A percentile compares a stretch with the other conserved stretches of the same genome.
These are phyloP conservation scores for Magallana gigas DNA, from an alignment of 1,140 invertebrate genomes.

Conservation along the genomic window DNA sequence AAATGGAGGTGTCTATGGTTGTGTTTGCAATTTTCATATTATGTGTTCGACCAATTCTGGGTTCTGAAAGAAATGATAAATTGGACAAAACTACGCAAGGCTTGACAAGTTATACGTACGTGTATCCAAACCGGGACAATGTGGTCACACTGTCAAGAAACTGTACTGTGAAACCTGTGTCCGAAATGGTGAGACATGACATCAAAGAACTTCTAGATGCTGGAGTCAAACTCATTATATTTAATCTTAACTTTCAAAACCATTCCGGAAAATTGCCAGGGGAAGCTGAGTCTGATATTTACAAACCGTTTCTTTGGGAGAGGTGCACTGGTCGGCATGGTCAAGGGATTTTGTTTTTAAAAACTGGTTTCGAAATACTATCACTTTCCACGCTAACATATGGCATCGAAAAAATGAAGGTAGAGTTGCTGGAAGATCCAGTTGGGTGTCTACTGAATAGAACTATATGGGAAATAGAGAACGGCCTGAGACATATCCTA, in stretches of 20 bases:
- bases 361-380: slow-evolving; percentile 65
- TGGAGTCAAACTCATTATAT: not conserved
- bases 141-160: not conserved
- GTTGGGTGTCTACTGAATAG: slow-evolving; percentile 49
- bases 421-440: slow-evolving; percentile 37
- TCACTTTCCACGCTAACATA: slow-evolving; percentile 59
- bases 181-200: not conserved
- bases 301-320: slow-evolving; percentile 45
- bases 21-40: not conserved
- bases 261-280: not conserved
- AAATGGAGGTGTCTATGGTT: not conserved
- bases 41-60: not conserved
- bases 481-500: slow-evolving; percentile 50
- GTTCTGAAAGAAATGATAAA: not conserved
- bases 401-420: slow-evolving; percentile 44
- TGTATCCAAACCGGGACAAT: too few relatives aligned
- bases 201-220: slow-evolving; percentile 27
- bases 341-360: slow-evolving; percentile 64
- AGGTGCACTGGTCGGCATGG: slow-evolving; percentile 61
- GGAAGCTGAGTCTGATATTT: not conserved
- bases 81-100: not conserved
- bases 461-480: slow-evolving; percentile 44
- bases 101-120: not conserved
- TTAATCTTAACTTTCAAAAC: not conserved
- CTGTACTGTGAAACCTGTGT: slow-evolving; percentile 7